Base-by-base conservation (phyloP, 35 echinoderm and acorn worm species). In the Acanthaster planci region DNA sequence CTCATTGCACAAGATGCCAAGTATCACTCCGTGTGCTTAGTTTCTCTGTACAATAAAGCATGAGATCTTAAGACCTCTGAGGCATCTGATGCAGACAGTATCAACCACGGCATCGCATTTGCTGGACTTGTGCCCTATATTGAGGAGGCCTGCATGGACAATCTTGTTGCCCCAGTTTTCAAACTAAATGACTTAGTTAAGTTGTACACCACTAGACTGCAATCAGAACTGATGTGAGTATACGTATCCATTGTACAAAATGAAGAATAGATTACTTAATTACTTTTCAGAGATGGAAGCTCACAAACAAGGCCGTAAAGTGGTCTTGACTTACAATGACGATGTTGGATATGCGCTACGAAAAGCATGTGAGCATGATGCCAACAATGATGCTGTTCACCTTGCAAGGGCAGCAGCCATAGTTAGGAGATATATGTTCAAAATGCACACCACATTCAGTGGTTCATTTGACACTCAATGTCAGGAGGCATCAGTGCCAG, bases 91-190 rank as follows among this genome's bases (percentile, higher is more conserved):
- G 22, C 54, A 56, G 54, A 56, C 16, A 1, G 22, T 18, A n/a
- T 56, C 22, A 1, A 18, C 77, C 37, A 89, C 30, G 88, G 82
- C n/a, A 60, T 92, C 51, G 84, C 90, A 15, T 37, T 92, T 42
- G 90, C 90, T 38, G 90, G 87, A 53, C 35, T 92, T 21, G 22
- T 92, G 26, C 0, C 55, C 12, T 92, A 92, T 58, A 87, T 92
- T 19, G 90, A 92, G 21, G 86, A 88, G 21, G 47, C 10, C 40
- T 15, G 40, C 30, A 23, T 76, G 38, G 87, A 89, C 14, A 21
- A 58, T 37, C 23, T 51, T 12, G 52, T 51, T 39, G 77, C 84
- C 67, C 84, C 89, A 0, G 52, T 90, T 2, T 85, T 90, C 76
- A 90, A 78, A 79, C 72, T 90, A 19, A 17, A 42, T n/a, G 81